Conservation (phyloP, 1,140 invertebrate species). For the Drosophila kohkoa region DNA sequence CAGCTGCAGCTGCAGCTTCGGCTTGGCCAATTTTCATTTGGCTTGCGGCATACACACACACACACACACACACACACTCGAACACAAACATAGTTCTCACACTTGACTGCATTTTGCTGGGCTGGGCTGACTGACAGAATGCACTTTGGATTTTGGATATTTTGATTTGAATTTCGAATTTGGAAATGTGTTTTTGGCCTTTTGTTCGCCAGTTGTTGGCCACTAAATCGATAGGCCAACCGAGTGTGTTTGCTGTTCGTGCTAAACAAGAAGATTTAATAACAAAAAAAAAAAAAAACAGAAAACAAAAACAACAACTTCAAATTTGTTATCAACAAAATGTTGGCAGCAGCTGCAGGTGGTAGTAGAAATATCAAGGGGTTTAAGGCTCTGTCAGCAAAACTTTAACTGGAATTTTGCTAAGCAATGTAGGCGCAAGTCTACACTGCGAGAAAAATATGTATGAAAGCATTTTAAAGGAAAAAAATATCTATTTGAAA, state of each 20-base stretch:
- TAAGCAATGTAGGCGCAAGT: background rate
- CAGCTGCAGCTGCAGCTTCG: conserved; percentile 16
- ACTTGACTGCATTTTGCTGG: conserved; percentile 52
- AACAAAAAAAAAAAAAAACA: conserved; percentile 17
- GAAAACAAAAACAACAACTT: no score
- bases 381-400: conserved; percentile 10
- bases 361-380: no score
- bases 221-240: conserved; percentile 16
- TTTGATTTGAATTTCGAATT: conserved; percentile 39
- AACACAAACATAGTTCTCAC: conserved; percentile 6
- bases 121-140: conserved; percentile 61
- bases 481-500: no score
- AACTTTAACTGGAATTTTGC: conserved; percentile 16
- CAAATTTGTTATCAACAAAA: conserved; percentile 35
- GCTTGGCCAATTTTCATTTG: conserved; percentile 55
- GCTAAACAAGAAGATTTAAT: conserved; percentile 33
- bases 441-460: background rate
- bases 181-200: conserved; percentile 29
- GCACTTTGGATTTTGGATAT: conserved; percentile 58
- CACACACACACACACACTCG: conserved; percentile 3
- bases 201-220: conserved; percentile 15
- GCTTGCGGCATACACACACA: conserved; percentile 29
- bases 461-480: no score
- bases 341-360: background rate
- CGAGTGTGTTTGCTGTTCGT: conserved; percentile 9